Evolutionary conservation across 1,140 invertebrate species (phyloP), one percentile per base, ranked within the genome.

Genomic region (Palaemon carinicauda): DNA sequence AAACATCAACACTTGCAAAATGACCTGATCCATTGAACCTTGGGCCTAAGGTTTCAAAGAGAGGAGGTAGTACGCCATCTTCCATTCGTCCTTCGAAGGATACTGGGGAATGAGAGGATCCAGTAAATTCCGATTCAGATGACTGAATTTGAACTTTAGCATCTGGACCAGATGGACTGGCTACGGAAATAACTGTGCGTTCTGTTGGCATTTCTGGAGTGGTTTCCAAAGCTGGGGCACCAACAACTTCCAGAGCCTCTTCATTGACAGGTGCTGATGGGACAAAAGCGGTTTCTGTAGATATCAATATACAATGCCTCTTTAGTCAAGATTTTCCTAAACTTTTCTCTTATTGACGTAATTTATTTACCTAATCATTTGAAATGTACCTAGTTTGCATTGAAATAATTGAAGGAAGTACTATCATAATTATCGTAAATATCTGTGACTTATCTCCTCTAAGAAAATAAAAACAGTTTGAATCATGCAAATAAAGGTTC

Each of bases 41-140:
- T 12, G 78, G 31, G 21, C 71, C 53, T 1, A 83, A 24, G 52
- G 56, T 24, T 17, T 75, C 73, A 3, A 83, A 50, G 31, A 83
- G 82, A 50, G 82, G 82, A 14, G 82, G 73, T 2, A 83, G 52
- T 15, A 41, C 24, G 52, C 80, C 50, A 51, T 24, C 56, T 65
- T 51, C 79, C n/a, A 27, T 21, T 12, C 41, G 17, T 50, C 27
- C 73, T 21, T 75, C 73, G 41, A 51, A 21, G 19, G 33, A 50
- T 7, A 21, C 24, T 51, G 17, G 73, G 1, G 54, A n/a, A 24
- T 14, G 2, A 14, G 78, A 19, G n/a, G 14, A 4, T 19, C 3
- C 17, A 33, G 15, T 80, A 33, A 27, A 33, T 60, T 80, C 53
- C n/a, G 78, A 60, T 4, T 79, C 77, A n/a, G 65, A 69, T 1